These are phyloP conservation scores for Lycaena phlaeas DNA, from an alignment of 2,888 invertebrate genomes.

Conservation along the genomic window DNA sequence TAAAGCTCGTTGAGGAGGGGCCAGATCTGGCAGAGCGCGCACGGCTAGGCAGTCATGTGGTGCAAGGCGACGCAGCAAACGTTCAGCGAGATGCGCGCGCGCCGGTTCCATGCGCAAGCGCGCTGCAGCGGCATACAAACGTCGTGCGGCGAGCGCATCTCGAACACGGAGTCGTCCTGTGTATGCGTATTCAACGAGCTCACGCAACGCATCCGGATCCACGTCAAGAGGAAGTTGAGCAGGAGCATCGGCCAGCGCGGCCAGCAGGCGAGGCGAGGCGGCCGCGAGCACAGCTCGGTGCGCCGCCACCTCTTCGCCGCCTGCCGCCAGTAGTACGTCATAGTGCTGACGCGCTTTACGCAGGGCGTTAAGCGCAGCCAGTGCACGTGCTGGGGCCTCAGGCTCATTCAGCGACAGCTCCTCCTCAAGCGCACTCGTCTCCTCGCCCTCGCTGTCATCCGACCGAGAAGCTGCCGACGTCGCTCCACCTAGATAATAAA, in stretches of 20 bases:
- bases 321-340: slow-evolving; percentile 87
- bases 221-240: slow-evolving; percentile 34
- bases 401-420: slow-evolving; percentile 72
- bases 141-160: slow-evolving; percentile 71
- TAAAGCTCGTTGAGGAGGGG: slow-evolving; percentile 50
- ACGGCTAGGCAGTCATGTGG: slow-evolving; percentile 73
- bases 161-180: slow-evolving; percentile 77
- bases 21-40: slow-evolving; percentile 77
- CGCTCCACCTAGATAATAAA: slow-evolving; percentile 16
- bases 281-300: slow-evolving; percentile 87
- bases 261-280: slow-evolving; percentile 83
- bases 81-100: slow-evolving; percentile 78
- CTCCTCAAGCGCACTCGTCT: slow-evolving; percentile 36
- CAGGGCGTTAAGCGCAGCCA: slow-evolving; percentile 82
- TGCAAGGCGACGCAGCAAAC: slow-evolving; percentile 75
- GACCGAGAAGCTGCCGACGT: slow-evolving; percentile 29
- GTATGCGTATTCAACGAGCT: slow-evolving; percentile 87
- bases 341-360: slow-evolving; percentile 89
- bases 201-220: slow-evolving; percentile 76
- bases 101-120: slow-evolving; percentile 83
- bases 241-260: slow-evolving; percentile 70
- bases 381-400: slow-evolving; percentile 72
- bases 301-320: slow-evolving; percentile 71
- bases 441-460: slow-evolving; percentile 37
- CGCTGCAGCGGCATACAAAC: slow-evolving; percentile 85